Percentiles rank a stretch among this genome's conserved stretches.
Evolutionary conservation across 2,797 vertebrate genomes (phyloP).

Genomic region (Esox lucius): DNA sequence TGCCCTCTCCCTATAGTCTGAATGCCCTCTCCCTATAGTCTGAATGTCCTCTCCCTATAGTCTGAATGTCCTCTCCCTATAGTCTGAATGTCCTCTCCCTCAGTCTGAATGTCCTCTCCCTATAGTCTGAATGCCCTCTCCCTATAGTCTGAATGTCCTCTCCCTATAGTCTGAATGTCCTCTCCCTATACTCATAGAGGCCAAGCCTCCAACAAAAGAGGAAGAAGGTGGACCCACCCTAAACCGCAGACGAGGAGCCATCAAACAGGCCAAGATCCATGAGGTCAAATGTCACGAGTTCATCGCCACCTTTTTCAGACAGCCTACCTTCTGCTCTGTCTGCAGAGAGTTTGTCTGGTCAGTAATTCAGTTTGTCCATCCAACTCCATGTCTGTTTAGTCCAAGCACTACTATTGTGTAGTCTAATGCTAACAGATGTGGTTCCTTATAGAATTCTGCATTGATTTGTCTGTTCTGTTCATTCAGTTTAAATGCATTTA

Average conservation of each 20-base stretch:
- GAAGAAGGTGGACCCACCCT: constrained; percentile 82
- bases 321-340: constrained; percentile 98
- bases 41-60: too few relatives aligned
- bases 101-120: neutral
- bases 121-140: neutral
- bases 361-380: constrained; percentile 53
- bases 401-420: neutral
- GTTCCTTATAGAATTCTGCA: too few relatives aligned
- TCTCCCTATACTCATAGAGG: constrained; percentile 68
- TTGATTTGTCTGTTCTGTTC: too few relatives aligned
- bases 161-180: neutral
- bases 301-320: constrained; percentile 95
- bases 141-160: neutral
- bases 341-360: constrained; percentile 98
- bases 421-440: neutral
- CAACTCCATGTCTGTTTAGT: neutral
- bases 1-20: too few relatives aligned
- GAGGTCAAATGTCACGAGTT: constrained; percentile 98
- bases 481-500: too few relatives aligned
- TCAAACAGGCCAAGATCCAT: constrained; percentile 99
- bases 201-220: constrained; percentile 76
- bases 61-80: too few relatives aligned
- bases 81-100: too few relatives aligned
- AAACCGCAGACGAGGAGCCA: constrained; percentile 91
- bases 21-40: too few relatives aligned